Evolutionary conservation across 2,797 vertebrate species (phyloP), one percentile per base, ranked within the genome.

Genomic region (Fratercula arctica): DNA sequence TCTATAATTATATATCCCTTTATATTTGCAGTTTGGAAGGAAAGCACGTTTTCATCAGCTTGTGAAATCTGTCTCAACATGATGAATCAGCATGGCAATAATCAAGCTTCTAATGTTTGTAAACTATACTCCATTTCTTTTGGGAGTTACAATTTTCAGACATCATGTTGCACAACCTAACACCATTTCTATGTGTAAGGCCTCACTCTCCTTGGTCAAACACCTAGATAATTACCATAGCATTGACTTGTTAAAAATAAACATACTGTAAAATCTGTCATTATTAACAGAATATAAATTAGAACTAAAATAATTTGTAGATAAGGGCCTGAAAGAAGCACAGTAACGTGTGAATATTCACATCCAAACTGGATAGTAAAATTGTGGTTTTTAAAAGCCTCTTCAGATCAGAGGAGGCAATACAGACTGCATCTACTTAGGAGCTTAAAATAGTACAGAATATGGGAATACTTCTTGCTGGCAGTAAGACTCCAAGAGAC

Each of bases 331-430:
- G 50, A 82, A 77, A 85, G 12, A 73, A 77, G 28, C 9, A 56
- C 1, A 0, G 3, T 63, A 83, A 70, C 0, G 0, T 41, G 46
- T 50, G 59, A 77, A 45, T 54, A 82, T 48, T 90, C 19, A 51
- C 3, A 51, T 35, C 7, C 43, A 87, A 53, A 67, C 16, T 18
- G 67, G 56, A 24, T 7, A 77, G 46, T 16, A 77, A 67, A 82
- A 80, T 2, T 11, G 16, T 45, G 16, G 10, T 5, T 78, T 90
- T 73, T 69, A 70, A 72, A 92, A 75, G 14, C 7, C 16, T 53
- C 48, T 74, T 69, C 28, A 35, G 26, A 37, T 45, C 29, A 76
- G 33, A 75, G 19, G 37, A 37, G 13, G 43, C 14, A 64, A 56
- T 59, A 61, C 13, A 80, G 28, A 53, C 24, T 60, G 5, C 29